A percentile compares a stretch with the other conserved stretches of the same genome.
These are phyloP conservation scores for Smittia aterrima DNA, from an alignment of 2,888 invertebrate species.

Conservation along the genomic window DNA sequence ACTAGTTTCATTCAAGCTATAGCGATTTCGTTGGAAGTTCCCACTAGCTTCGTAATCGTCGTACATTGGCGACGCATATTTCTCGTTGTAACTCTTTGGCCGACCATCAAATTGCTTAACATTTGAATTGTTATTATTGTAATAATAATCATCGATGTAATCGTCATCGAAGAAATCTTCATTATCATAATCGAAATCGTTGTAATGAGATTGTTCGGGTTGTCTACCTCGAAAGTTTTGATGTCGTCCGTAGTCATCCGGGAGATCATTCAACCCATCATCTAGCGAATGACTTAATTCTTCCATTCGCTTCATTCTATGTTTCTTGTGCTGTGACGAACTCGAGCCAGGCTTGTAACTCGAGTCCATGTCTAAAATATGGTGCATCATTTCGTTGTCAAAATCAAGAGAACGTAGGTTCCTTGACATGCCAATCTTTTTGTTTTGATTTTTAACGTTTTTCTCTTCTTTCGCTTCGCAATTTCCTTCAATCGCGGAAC, in stretches of 20 bases:
- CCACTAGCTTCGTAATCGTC: slow-evolving; percentile 30
- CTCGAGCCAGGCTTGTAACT: slow-evolving; percentile 9
- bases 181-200: slow-evolving; percentile 33
- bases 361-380: slow-evolving; percentile 31
- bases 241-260: slow-evolving; percentile 15
- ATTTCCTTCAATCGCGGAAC: neutral
- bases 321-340: neutral
- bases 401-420: neutral
- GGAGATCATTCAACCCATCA: slow-evolving; percentile 31
- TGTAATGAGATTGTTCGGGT: neutral
- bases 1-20: slow-evolving; percentile 31
- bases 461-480: neutral
- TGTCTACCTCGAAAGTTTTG: neutral
- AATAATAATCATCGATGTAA: slow-evolving; percentile 38
- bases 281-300: slow-evolving; percentile 39
- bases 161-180: slow-evolving; percentile 31
- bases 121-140: neutral
- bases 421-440: slow-evolving; percentile 28
- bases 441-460: neutral
- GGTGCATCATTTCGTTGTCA: slow-evolving; percentile 36
- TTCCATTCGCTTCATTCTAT: slow-evolving; percentile 32
- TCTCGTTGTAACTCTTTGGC: slow-evolving; percentile 38
- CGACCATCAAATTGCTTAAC: slow-evolving; percentile 9
- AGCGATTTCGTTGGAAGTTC: slow-evolving; percentile 29
- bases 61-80: slow-evolving; percentile 21